These are phyloP conservation scores for Nematostella vectensis DNA, from an alignment of 92 coral and sea anemone species.

Conservation along the genomic window DNA sequence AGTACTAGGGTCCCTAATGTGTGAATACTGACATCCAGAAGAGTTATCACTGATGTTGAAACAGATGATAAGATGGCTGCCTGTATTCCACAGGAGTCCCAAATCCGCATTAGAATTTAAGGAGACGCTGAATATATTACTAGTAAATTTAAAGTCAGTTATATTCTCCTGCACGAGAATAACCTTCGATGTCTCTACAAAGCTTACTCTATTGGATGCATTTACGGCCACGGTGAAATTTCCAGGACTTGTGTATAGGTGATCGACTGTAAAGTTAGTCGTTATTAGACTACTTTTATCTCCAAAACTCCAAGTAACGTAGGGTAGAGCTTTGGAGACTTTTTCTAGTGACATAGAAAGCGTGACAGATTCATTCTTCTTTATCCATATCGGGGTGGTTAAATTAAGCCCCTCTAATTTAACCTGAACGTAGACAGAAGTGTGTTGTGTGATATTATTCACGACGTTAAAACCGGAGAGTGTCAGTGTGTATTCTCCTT, in stretches of 20 bases:
- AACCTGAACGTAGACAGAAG: conserved; percentile 26
- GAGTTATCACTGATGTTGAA: not conserved
- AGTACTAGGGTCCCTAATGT: conserved; percentile 2
- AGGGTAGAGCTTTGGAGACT: conserved; percentile 19
- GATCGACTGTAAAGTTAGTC: conserved; percentile 12
- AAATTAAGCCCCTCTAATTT: conserved; percentile 25
- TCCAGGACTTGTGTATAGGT: conserved; percentile 30
- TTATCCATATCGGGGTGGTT: conserved; percentile 15
- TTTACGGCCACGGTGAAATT: conserved; percentile 14
- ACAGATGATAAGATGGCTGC: conserved; percentile 15
- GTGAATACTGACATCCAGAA: conserved; percentile 10
- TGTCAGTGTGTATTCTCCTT: conserved; percentile 28
- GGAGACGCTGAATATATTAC: conserved; percentile 1
- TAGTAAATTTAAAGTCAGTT: conserved; percentile 7
- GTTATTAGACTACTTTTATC: conserved; percentile 9
- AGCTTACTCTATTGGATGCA: conserved; percentile 30
- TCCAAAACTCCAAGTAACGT: conserved; percentile 30
- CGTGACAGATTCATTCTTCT: conserved; percentile 10
- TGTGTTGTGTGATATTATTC: conserved; percentile 23
- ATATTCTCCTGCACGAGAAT: conserved; percentile 29
- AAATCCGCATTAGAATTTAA: not conserved
- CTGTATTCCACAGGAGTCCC: conserved; percentile 16
- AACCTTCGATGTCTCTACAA: conserved; percentile 1
- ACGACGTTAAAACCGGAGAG: conserved; percentile 24
- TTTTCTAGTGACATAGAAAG: conserved; percentile 21